A percentile compares a stretch with the other conserved stretches of the same genome.
Conservation (phyloP, 2,113 vertebrate species). For the Clupea harengus region DNA sequence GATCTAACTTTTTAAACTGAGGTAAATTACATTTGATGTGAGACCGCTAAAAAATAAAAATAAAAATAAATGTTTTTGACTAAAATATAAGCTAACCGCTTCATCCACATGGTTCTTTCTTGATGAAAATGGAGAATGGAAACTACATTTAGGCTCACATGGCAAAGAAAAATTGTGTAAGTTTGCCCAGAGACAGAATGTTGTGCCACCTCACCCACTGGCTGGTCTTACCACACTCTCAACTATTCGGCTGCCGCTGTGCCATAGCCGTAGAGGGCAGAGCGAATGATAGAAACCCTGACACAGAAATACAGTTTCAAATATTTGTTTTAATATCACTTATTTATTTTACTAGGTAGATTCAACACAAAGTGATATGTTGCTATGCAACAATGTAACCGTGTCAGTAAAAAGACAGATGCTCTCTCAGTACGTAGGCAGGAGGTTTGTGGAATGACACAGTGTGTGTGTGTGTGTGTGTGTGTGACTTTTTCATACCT, state of each 20-base stretch:
- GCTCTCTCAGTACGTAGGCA: not conserved
- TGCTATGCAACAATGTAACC: conserved; percentile 3
- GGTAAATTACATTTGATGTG: no score
- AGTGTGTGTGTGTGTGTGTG: not conserved
- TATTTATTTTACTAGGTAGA: not conserved
- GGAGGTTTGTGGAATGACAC: not conserved
- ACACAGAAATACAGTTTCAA: not conserved
- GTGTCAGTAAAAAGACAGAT: not conserved
- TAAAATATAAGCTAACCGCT: no score
- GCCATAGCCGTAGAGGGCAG: not conserved
- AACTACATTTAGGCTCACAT: no score
- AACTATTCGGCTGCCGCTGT: not conserved
- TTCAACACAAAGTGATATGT: not conserved
- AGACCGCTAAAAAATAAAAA: no score
- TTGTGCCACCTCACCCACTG: no score
- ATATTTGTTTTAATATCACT: not conserved
- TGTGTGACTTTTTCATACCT: not conserved
- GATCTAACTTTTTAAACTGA: no score
- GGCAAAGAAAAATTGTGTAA: no score
- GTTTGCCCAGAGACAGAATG: no score
- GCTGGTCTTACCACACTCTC: no score
- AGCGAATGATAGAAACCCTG: not conserved
- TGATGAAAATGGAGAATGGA: no score
- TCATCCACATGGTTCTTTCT: no score
- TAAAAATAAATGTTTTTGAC: no score